Conservation (phyloP, 2,888 invertebrate genomes). For the Neria commutata region DNA sequence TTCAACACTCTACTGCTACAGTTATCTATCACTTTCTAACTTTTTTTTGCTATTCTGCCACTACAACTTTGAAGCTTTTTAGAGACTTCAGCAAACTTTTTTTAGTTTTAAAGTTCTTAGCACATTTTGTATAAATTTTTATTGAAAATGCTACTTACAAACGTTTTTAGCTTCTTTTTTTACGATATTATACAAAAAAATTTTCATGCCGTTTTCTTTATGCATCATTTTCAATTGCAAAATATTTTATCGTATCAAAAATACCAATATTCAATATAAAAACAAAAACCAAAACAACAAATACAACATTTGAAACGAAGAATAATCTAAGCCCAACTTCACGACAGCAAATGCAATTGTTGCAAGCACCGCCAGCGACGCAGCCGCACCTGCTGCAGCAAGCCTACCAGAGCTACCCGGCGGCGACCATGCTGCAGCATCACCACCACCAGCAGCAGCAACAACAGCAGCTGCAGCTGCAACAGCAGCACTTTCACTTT, state of each 20-base stretch:
- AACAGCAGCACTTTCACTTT: slow-evolving; percentile 47
- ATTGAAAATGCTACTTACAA: too few species aligned
- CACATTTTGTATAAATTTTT: too few species aligned
- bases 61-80: too few species aligned
- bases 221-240: too few species aligned
- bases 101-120: too few species aligned
- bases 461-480: slow-evolving; percentile 45
- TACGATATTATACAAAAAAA: too few species aligned
- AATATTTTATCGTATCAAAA: slow-evolving; percentile 9
- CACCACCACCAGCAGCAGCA: slow-evolving; percentile 37
- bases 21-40: too few species aligned
- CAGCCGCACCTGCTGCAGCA: slow-evolving; percentile 54
- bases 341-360: slow-evolving; percentile 62
- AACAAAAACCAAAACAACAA: slow-evolving; percentile 22
- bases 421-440: slow-evolving; percentile 37
- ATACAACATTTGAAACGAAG: slow-evolving; percentile 32
- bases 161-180: too few species aligned
- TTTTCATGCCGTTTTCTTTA: too few species aligned
- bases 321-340: slow-evolving; percentile 50
- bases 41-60: too few species aligned
- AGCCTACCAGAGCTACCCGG: slow-evolving; percentile 35
- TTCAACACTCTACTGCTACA: too few species aligned
- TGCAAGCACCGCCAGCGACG: slow-evolving; percentile 57
- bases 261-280: slow-evolving; percentile 15
- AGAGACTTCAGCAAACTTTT: too few species aligned